Conservation (phyloP, 2,888 invertebrate species). For the Dicyrtoma fusca region DNA sequence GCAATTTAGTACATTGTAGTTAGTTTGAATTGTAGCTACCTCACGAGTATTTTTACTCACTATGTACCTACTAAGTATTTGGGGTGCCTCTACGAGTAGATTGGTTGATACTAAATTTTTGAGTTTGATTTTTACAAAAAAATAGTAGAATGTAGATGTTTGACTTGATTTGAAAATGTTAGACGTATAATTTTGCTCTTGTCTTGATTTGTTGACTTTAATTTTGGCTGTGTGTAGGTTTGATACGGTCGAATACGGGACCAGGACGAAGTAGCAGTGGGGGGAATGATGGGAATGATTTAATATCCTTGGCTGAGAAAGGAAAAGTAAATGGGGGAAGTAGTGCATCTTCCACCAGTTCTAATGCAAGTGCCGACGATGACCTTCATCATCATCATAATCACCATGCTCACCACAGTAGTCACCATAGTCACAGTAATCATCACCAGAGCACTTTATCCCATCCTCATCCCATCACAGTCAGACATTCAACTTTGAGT, state of each 20-base stretch:
- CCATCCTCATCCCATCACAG: conserved; percentile 35
- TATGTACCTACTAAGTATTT: too few relatives aligned
- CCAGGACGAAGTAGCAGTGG: conserved; percentile 19
- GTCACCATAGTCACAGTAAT: neutral
- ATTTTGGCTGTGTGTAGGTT: conserved; percentile 17
- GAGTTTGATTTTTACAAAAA: neutral
- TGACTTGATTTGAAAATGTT: neutral
- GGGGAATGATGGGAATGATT: conserved; percentile 57
- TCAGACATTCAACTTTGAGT: conserved; percentile 29
- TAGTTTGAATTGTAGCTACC: too few relatives aligned
- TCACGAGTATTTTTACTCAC: too few relatives aligned
- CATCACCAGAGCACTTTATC: conserved; percentile 26
- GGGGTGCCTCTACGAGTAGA: too few relatives aligned
- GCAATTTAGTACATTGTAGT: too few relatives aligned
- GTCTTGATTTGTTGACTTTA: neutral
- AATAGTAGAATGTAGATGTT: too few relatives aligned
- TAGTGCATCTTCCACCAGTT: conserved; percentile 64
- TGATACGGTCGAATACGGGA: conserved; percentile 31
- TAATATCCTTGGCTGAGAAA: conserved; percentile 64
- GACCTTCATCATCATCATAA: conserved; percentile 54
- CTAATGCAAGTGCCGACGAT: conserved; percentile 65
- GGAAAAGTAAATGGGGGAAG: conserved; percentile 63
- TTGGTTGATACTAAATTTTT: too few relatives aligned
- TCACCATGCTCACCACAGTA: conserved; percentile 26
- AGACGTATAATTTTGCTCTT: neutral